Conservation (phyloP, 2,888 invertebrate species). For the Masnerella sp. region DNA sequence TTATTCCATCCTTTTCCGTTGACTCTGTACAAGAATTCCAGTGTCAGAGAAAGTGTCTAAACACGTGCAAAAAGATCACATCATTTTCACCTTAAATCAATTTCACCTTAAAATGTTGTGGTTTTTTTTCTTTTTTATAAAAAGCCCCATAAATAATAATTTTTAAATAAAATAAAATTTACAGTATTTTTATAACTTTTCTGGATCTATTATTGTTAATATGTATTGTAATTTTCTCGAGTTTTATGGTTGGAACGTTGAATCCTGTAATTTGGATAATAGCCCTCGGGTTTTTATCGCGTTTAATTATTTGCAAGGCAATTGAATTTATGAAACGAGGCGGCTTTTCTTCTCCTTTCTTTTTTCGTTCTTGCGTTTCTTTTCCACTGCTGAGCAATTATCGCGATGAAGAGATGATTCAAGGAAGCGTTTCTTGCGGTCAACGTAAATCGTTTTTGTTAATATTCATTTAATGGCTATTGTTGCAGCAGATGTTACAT, state of each 20-base stretch:
- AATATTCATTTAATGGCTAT: too few relatives aligned
- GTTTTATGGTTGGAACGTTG: conserved; percentile 5
- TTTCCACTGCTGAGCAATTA: background rate
- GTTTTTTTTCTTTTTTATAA: too few relatives aligned
- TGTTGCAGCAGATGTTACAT: too few relatives aligned
- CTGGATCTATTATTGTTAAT: conserved; percentile 26
- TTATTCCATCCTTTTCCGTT: conserved; percentile 29
- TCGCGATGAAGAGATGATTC: too few relatives aligned
- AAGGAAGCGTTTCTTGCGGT: too few relatives aligned
- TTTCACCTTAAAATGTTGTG: too few relatives aligned
- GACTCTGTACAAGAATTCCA: conserved; percentile 41
- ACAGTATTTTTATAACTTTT: too few relatives aligned
- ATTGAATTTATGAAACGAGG: conserved; percentile 22
- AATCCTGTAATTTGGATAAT: conserved; percentile 34
- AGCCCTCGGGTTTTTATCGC: conserved; percentile 7
- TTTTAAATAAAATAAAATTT: too few relatives aligned
- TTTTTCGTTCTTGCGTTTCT: background rate
- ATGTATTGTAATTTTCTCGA: conserved; percentile 1
- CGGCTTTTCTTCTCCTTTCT: background rate
- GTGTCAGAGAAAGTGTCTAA: conserved; percentile 60
- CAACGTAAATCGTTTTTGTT: too few relatives aligned
- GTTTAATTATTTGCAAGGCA: conserved; percentile 25
- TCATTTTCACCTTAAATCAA: conserved; percentile 51
- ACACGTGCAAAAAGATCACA: conserved; percentile 46
- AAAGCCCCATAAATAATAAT: too few relatives aligned